phyloP scores from a whole-genome alignment of 53 echinoderm and acorn worm genomes.

The Apostichopus leukothele region DNA sequence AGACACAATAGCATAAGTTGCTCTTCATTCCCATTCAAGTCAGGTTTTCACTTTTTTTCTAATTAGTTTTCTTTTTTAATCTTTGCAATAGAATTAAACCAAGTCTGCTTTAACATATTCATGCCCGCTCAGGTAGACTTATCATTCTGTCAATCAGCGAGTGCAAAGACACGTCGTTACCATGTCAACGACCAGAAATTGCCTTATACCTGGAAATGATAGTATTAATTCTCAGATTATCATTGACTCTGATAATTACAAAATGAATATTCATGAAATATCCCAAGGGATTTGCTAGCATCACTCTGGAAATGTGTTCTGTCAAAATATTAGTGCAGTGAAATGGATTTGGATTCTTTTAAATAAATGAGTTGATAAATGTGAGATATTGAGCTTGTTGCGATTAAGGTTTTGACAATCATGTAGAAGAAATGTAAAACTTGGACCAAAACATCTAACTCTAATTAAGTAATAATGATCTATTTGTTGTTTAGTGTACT shows the following conservation, averaged over 20 bases:
- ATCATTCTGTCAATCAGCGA: constrained; percentile 2
- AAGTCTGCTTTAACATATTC: background rate
- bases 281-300: background rate
- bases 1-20: no score
- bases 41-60: background rate
- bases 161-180: background rate
- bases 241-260: background rate
- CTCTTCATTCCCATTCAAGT: background rate
- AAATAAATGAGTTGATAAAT: no score
- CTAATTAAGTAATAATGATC: no score
- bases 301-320: background rate
- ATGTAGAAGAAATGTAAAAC: no score
- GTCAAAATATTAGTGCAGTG: no score
- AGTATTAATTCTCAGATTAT: constrained; percentile 6
- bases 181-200: constrained; percentile 14
- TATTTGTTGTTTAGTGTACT: no score
- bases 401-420: no score
- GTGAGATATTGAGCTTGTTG: no score
- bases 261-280: background rate
- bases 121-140: background rate
- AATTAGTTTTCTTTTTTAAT: background rate
- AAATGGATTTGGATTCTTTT: no score
- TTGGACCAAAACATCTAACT: no score
- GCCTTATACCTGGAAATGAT: background rate
- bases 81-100: background rate